Percentiles rank a stretch among this genome's conserved stretches.
Evolutionary conservation across 1,140 invertebrate genomes (phyloP).

Genomic region (Neodiprion pinetum): DNA sequence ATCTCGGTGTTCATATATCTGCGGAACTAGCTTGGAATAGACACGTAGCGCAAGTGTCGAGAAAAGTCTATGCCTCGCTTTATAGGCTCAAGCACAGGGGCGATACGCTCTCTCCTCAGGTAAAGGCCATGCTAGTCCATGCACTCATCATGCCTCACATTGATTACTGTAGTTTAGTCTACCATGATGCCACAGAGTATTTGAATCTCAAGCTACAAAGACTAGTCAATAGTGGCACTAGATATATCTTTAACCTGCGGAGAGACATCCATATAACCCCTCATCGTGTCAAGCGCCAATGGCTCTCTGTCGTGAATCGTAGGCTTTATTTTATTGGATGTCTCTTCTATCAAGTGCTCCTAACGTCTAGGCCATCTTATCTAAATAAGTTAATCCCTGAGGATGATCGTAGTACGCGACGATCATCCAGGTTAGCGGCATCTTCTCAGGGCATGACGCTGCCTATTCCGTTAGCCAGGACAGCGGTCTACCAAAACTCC

Average conservation of each 20-base stretch:
- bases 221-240: slow-evolving; percentile 5
- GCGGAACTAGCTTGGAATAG: too few species aligned
- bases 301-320: slow-evolving; percentile 3
- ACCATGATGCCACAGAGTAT: neutral
- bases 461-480: too few species aligned
- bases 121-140: neutral
- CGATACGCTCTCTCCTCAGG: neutral
- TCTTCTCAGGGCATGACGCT: too few species aligned
- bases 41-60: too few species aligned
- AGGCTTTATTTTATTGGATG: neutral
- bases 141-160: neutral
- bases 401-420: too few species aligned
- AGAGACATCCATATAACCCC: slow-evolving; percentile 1
- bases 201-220: slow-evolving; percentile 1
- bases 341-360: neutral
- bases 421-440: too few species aligned
- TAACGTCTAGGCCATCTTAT: neutral
- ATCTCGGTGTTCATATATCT: too few species aligned
- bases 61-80: neutral
- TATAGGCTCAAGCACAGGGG: neutral
- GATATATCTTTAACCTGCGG: neutral
- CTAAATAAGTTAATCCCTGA: too few species aligned
- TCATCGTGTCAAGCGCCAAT: neutral
- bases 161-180: slow-evolving; percentile 1
- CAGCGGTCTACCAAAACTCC: too few species aligned